A percentile compares a stretch with the other conserved stretches of the same genome.
Conservation (phyloP, 2,888 invertebrate species). For the Diogma glabrata region DNA sequence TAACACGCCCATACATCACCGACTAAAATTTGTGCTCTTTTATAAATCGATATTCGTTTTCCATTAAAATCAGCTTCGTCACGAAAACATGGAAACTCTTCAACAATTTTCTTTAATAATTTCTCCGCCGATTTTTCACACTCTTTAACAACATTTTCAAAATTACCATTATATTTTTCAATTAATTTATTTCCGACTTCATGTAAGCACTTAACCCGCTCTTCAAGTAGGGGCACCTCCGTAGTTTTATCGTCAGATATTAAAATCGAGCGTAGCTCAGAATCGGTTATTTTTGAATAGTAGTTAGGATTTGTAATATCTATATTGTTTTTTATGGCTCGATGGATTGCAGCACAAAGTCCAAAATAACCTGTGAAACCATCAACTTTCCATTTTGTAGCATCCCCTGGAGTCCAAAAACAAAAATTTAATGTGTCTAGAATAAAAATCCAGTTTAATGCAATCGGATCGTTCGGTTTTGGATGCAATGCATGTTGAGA, state of each 20-base stretch:
- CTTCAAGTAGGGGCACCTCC: constrained; percentile 62
- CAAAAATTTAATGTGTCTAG: constrained; percentile 92
- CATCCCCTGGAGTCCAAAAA: constrained; percentile 71
- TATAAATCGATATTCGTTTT: constrained; percentile 68
- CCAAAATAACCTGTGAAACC: constrained; percentile 83
- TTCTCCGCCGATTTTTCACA: constrained; percentile 63
- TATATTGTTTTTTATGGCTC: constrained; percentile 67
- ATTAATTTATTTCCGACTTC: constrained; percentile 60
- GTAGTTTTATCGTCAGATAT: constrained; percentile 47
- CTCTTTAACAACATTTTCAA: constrained; percentile 63
- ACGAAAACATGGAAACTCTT: constrained; percentile 75
- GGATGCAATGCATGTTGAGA: constrained; percentile 65
- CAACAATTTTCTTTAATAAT: constrained; percentile 61
- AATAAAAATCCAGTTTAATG: constrained; percentile 83
- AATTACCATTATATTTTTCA: constrained; percentile 66
- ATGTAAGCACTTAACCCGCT: constrained; percentile 63
- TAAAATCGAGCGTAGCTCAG: constrained; percentile 56
- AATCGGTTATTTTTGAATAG: constrained; percentile 58
- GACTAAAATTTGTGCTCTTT: constrained; percentile 88
- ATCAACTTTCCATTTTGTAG: constrained; percentile 54
- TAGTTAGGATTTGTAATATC: constrained; percentile 68
- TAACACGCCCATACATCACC: constrained; percentile 91
- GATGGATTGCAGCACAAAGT: constrained; percentile 76
- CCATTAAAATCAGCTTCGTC: constrained; percentile 69
- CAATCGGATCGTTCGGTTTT: constrained; percentile 48